A percentile compares a stretch with the other conserved stretches of the same genome.
These are phyloP conservation scores for Drosophila quinaria DNA, from an alignment of 2,888 invertebrate species.

Conservation along the genomic window DNA sequence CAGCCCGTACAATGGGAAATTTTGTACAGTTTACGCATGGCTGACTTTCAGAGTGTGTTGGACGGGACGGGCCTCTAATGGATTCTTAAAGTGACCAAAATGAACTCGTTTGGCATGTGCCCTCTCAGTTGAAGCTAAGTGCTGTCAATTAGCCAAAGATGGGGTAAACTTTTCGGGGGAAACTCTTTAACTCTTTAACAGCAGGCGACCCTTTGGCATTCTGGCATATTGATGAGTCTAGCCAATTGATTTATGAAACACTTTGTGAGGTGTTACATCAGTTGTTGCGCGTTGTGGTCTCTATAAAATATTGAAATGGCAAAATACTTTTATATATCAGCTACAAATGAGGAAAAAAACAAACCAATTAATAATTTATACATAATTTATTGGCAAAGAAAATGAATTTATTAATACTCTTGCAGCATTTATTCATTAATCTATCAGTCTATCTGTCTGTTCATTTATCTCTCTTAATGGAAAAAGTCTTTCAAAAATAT, in stretches of 20 bases:
- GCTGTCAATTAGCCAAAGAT: slow-evolving; percentile 54
- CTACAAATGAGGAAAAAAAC: not conserved
- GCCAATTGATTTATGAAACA: slow-evolving; percentile 35
- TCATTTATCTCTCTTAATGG: not conserved
- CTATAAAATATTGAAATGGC: slow-evolving; percentile 11
- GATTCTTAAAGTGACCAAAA: slow-evolving; percentile 76
- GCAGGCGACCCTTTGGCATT: slow-evolving; percentile 2
- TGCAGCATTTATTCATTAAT: no score
- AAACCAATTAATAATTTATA: slow-evolving; percentile 2
- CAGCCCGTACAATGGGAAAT: slow-evolving; percentile 39
- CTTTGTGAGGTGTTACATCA: slow-evolving; percentile 15
- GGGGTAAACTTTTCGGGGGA: slow-evolving; percentile 8
- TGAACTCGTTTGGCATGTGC: slow-evolving; percentile 65
- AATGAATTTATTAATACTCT: slow-evolving; percentile 1
- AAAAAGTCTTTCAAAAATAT: not conserved
- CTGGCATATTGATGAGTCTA: slow-evolving; percentile 27
- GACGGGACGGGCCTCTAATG: slow-evolving; percentile 53
- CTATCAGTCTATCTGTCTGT: not conserved
- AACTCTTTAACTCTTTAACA: slow-evolving; percentile 14
- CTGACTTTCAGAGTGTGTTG: slow-evolving; percentile 31
- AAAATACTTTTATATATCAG: slow-evolving; percentile 2
- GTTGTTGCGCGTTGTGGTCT: not conserved
- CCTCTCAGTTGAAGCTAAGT: slow-evolving; percentile 45
- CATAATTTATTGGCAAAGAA: slow-evolving; percentile 7
- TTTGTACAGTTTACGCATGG: slow-evolving; percentile 67